Evolutionary conservation across 1,140 invertebrate genomes (phyloP), one percentile per base, ranked within the genome.

Genomic region (Temnothorax curvispinosus): DNA sequence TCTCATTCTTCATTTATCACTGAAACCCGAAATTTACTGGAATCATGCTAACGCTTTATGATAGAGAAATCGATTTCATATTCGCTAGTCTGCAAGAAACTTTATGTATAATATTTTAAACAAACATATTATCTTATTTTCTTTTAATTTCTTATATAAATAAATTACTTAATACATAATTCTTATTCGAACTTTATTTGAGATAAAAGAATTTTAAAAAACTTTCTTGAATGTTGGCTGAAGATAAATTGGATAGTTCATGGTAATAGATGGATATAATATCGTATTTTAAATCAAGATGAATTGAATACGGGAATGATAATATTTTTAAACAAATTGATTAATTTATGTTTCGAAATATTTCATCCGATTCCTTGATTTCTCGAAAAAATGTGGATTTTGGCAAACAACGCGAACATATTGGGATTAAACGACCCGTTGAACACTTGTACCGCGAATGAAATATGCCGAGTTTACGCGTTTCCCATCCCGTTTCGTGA

Each of bases 381-480:
- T 75, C 32, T 27, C n/a, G 38, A 35, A 60, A 60, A 80, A 84
- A 82, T 47, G 27, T 74, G 38, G 32, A 84, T 84, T 84, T 75
- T 74, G 38, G 27, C 54, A 84, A 44, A 71, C 54, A 62, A 44
- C 44, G 32, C 60, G 47, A 13, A 27, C 27, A 27, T 1, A 21
- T 62, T 47, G 69, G n/a, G 54, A 75, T 84, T 84, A 84, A 84
- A 84, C 56, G 56, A 84, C 32, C 69, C 80, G 80, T 84, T 84
- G 13, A 84, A 75, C 54, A 75, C 69, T 84, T 84, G 72, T 62
- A 50, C 35, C 56, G 54, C 41, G 67, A 84, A 60, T 84, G 80
- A 84, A 84, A 84, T 84, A 84, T 75, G 69, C 69, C 69, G 71
- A 75, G 80, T 84, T 74, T 84, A 75, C 80, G 80, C 80, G 67